A percentile compares a stretch with the other conserved stretches of the same genome.
Evolutionary conservation across 2,113 vertebrate genomes (phyloP).

Genomic region (Chaetorhynchus papuensis): DNA sequence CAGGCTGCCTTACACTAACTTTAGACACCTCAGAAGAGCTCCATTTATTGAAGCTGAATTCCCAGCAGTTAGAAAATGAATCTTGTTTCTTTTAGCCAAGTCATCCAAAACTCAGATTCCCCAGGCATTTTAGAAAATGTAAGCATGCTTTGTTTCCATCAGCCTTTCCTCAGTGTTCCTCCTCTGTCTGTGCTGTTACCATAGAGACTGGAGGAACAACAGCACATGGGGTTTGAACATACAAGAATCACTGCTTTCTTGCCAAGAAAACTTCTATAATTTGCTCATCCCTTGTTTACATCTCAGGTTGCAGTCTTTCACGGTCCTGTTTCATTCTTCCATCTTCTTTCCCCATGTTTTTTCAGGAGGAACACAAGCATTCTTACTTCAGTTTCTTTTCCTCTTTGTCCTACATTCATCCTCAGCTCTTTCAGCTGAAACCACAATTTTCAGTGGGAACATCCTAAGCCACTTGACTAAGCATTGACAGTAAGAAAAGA

Average conservation of each 20-base stretch:
- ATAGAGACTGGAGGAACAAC: not conserved
- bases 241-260: not conserved
- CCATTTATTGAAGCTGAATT: not conserved
- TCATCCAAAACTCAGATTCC: not conserved
- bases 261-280: not conserved
- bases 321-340: not conserved
- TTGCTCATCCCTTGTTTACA: not conserved
- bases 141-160: not conserved
- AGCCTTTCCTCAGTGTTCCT: not conserved
- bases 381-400: not conserved
- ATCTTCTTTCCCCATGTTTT: not conserved
- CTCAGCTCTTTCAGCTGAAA: not conserved
- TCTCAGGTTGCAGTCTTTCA: not conserved
- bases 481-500: not conserved
- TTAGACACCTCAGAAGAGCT: not conserved
- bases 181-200: not conserved
- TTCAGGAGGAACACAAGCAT: not conserved
- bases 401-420: not conserved
- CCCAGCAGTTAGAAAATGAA: not conserved
- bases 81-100: not conserved
- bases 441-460: not conserved
- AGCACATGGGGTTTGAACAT: not conserved
- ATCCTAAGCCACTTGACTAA: not conserved
- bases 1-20: not conserved
- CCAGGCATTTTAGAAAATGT: not conserved